Percentiles rank a stretch among this genome's conserved stretches.
These are phyloP conservation scores for Phalanger gymnotis DNA, from an alignment of 2,797 vertebrate genomes.

Conservation along the genomic window DNA sequence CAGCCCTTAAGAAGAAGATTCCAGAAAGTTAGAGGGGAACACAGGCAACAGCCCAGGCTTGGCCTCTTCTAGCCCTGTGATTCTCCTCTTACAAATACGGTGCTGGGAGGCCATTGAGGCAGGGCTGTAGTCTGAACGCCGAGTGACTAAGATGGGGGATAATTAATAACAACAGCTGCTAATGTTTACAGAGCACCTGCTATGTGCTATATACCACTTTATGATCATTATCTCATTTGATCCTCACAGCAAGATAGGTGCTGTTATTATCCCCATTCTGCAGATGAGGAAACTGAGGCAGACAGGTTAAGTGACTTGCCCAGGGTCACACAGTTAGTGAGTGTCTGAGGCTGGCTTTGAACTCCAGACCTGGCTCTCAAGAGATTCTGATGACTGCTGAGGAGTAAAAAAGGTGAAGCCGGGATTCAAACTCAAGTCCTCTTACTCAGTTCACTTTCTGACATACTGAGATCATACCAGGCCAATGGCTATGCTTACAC, in stretches of 20 bases:
- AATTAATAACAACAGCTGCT: not conserved
- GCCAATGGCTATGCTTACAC: not conserved
- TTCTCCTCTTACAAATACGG: not conserved
- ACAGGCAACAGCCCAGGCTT: not conserved
- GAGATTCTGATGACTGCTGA: too few relatives aligned
- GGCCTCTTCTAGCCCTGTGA: not conserved
- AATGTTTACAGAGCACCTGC: not conserved
- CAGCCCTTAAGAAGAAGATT: not conserved
- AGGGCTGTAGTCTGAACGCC: not conserved
- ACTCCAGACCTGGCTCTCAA: not conserved
- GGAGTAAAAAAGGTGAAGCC: not conserved
- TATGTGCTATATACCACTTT: not conserved
- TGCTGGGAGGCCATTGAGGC: not conserved
- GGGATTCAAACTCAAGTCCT: not conserved
- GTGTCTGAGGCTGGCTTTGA: not conserved
- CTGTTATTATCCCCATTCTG: not conserved
- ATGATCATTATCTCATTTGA: not conserved
- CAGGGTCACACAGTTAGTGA: not conserved
- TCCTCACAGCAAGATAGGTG: not conserved
- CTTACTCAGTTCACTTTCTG: not conserved
- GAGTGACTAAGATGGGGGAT: not conserved
- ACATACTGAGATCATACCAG: not conserved
- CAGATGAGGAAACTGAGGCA: not conserved
- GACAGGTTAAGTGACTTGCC: not conserved
- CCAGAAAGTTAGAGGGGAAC: not conserved